Percentiles rank a stretch among this genome's conserved stretches.
These are phyloP conservation scores for Folsomia manolachei DNA, from an alignment of 2,888 invertebrate genomes.

Conservation along the genomic window DNA sequence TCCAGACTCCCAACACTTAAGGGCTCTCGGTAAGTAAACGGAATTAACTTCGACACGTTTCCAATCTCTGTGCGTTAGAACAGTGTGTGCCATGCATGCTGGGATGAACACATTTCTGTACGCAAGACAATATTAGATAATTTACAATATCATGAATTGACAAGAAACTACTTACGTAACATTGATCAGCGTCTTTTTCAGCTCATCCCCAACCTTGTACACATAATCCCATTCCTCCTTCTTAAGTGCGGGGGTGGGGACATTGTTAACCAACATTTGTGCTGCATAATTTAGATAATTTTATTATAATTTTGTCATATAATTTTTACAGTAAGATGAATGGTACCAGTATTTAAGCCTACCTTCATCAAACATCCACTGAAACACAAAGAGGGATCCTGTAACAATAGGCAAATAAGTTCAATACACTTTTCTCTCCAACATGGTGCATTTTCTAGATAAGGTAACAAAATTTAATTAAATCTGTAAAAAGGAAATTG, in stretches of 20 bases:
- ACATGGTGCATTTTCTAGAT: too few species aligned
- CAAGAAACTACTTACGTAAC: conserved; percentile 67
- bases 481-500: background rate
- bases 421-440: too few species aligned
- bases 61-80: conserved; percentile 85
- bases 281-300: too few species aligned
- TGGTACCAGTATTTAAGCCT: too few species aligned
- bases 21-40: conserved; percentile 76
- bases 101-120: conserved; percentile 80
- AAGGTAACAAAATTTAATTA: background rate
- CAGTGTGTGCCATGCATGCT: conserved; percentile 87
- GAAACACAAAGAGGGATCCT: conserved; percentile 90
- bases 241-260: conserved; percentile 75
- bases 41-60: conserved; percentile 78
- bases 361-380: conserved; percentile 93
- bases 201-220: conserved; percentile 80
- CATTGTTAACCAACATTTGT: conserved; percentile 88
- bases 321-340: too few species aligned
- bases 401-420: too few species aligned
- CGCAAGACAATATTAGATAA: too few species aligned
- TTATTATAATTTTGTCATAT: too few species aligned
- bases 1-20: conserved; percentile 77
- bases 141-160: background rate
- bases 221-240: conserved; percentile 92
- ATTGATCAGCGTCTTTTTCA: conserved; percentile 75